Conservation (phyloP, 2,113 vertebrate genomes). For the Gymnorhina tibicen region DNA sequence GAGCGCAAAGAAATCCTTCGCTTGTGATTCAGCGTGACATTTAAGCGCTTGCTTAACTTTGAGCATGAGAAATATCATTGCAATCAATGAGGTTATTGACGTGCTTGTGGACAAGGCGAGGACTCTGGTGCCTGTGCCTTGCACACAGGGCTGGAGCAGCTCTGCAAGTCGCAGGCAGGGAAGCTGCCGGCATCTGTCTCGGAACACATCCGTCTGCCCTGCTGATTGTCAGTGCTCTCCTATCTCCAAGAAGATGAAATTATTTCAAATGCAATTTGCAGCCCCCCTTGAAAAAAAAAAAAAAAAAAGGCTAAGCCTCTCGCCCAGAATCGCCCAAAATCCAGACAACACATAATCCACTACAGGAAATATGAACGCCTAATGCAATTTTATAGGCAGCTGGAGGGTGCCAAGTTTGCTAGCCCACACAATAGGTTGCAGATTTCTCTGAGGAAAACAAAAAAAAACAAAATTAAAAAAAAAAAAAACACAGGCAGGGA, state of each 20-base stretch:
- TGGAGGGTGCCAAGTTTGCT: conserved; percentile 30
- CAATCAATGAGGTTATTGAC: background rate
- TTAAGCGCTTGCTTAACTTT: background rate
- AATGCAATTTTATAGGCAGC: conserved; percentile 34
- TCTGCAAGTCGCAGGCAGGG: background rate
- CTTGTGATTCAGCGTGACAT: background rate
- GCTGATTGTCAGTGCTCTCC: background rate
- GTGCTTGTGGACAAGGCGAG: background rate
- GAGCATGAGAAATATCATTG: background rate
- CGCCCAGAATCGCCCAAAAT: background rate
- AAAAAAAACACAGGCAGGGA: too few relatives aligned
- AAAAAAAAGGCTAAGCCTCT: background rate
- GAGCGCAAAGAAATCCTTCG: rapidly evolving
- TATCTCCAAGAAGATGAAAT: background rate
- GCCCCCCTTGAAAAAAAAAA: rapidly evolving
- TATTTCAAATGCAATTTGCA: conserved; percentile 38
- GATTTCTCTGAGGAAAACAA: background rate
- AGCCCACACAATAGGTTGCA: conserved; percentile 25
- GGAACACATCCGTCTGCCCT: background rate
- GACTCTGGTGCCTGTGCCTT: background rate
- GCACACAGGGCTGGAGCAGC: background rate
- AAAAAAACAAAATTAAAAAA: too few relatives aligned
- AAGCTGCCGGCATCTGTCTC: background rate
- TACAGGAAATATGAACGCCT: conserved; percentile 42
- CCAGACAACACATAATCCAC: conserved; percentile 20